Base-by-base conservation (phyloP, 1,140 invertebrate genomes). In the Acromyrmex charruanus region DNA sequence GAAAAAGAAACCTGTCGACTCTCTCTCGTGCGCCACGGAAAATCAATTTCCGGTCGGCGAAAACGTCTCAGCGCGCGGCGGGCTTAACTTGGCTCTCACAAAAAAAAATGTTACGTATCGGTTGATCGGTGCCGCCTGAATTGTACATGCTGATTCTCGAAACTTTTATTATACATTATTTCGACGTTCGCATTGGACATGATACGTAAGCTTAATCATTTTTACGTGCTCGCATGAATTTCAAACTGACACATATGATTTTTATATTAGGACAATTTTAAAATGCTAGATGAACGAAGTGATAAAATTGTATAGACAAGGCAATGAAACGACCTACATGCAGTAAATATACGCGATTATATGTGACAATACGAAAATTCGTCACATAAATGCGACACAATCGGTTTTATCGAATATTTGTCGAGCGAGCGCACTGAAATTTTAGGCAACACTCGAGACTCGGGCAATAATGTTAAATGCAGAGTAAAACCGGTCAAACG, bases 1-100 rank as follows among this genome's bases (percentile, higher is more conserved):
- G 35, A 72, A 18, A 82, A 39, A 59, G 51, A 72, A 25, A 21
- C 71, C 71, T 86, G 85, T 89, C 89, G 55, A 65, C 0, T 31
- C 28, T 31, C 51, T 74, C 16, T 63, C 55, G 61, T 59, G 71
- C 28, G 77, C 18, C 71, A 74, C 68, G 79, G 72, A 84, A 89
- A 87, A 84, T 86, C 89, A 90, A 90, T 90, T 89, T 90, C 89
- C 89, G 88, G 66, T 51, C 18, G 16, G 25, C 51, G 77, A 90
- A 89, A 89, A 90, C 85, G 88, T 35, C 85, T 90, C 58, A 65
- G 25, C 55, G 72, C 49, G 85, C 55, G 71, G 25, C 55, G 72
- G 61, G 79, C 49, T 86, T 58, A 55, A 35, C 28, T 63, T 59
- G 18, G 14, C 10, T 28, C 21, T 90, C 59, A 71, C 35, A 31